Evolutionary conservation across 2,797 vertebrate species (phyloP).

Genomic region (Zalophus californianus): DNA sequence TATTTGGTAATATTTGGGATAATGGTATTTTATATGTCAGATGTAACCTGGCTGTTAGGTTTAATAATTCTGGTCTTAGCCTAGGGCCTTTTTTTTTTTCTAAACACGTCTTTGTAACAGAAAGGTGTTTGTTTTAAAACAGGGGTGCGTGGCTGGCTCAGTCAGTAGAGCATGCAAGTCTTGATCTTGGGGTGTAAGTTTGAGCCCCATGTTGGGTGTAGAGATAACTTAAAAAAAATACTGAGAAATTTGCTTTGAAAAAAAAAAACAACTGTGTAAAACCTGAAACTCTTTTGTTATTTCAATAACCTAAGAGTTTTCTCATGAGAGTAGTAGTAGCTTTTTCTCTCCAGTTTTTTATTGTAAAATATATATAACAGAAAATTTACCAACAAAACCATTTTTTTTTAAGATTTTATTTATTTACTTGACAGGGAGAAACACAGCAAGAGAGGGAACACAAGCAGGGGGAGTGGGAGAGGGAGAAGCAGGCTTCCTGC

Average conservation of each 20-base stretch:
- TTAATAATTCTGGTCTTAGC: constrained; percentile 22
- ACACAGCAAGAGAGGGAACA: too few species aligned
- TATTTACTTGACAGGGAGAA: too few species aligned
- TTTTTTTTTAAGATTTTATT: not conserved
- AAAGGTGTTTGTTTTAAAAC: constrained; percentile 57
- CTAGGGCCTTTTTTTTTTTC: constrained; percentile 43
- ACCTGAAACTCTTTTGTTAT: not conserved
- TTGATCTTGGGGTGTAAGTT: not conserved
- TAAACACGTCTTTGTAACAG: not conserved
- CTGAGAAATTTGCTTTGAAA: constrained; percentile 52
- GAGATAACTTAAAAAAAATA: not conserved
- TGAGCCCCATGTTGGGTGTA: not conserved
- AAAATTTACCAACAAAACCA: not conserved
- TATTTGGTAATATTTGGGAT: not conserved
- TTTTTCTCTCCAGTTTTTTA: not conserved
- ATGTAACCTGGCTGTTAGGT: not conserved
- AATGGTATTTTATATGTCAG: constrained; percentile 15
- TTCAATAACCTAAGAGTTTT: constrained; percentile 38
- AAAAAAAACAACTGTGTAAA: not conserved
- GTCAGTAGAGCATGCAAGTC: not conserved
- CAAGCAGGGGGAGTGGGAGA: too few species aligned
- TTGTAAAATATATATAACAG: not conserved
- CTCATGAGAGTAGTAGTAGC: not conserved
- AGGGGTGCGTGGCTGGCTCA: not conserved
- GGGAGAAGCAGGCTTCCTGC: too few species aligned